Base-by-base conservation (phyloP, 2,888 invertebrate species). In the Drosophila anceps region DNA sequence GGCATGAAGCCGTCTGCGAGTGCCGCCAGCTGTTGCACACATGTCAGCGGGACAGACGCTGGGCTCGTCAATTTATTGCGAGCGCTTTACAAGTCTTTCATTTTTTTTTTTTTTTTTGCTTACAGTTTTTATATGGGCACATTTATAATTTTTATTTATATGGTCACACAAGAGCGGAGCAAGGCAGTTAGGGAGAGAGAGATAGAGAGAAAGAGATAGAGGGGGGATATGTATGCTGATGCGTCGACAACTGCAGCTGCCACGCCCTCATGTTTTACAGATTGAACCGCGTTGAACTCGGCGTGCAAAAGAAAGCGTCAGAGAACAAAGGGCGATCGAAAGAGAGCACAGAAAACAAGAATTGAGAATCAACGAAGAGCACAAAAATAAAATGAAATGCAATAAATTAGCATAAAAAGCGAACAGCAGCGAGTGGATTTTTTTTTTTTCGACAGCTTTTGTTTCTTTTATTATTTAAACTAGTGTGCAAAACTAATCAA, bases 361-460 rank as follows among this genome's bases (percentile, higher is more conserved):
- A 35, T 37, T 37, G 37, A 24, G 53, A 24, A n/a, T 53, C 15
- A 15, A n/a, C 10, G 24, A 59, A 59, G 46, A 76, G 73, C 74
- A 29, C 4, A 29, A 12, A n/a, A n/a, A n/a, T n/a, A n/a, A 31
- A 29, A 18, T 6, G 3, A 50, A 80, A 71, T 79, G 74, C 79
- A 83, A 82, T 85, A 87, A 87, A 84, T 88, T 84, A 84, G 81
- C 68, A 73, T 76, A 80, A 82, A 80, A 76, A 68, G 69, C 69
- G 73, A 76, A 76, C 75, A 76, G 73, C 70, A 43, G 33, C 55
- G 51, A 43, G 60, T 37, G 59, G 50, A 33, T 37, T 18, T 18
- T 7, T 18, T 50, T 18, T 18, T n/a, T 18, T 50, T 31, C 7
- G 13, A 24, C 13, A 13, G 7, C 12, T 7, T 31, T 13, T 62